Base-by-base conservation (phyloP, 92 coral and sea anemone genomes). In the Isaurus tuberculatus region DNA sequence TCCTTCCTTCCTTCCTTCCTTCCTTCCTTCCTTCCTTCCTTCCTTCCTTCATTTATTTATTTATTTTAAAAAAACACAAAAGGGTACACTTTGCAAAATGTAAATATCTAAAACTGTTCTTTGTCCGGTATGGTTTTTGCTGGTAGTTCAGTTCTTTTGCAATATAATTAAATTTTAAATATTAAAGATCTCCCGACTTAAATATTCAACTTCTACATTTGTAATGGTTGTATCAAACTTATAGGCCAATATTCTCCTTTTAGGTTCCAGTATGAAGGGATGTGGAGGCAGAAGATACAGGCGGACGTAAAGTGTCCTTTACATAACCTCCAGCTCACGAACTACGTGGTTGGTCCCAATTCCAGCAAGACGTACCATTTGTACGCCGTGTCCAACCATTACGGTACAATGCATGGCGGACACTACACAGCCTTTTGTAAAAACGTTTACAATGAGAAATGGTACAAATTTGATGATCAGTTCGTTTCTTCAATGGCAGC, bases 341-440 rank as follows among this genome's bases (percentile, higher is more conserved):
- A 37, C 16, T 85, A 80, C 74, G 94, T 94, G n/a, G 80, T 86
- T 42, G 98, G 98, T n/a, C 95, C 97, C 22, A 78, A 79, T 17
- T 31, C 83, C 55, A 29, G 67, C 69, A 51, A 65, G 37, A 8
- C 83, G 5, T 95, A 93, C 88, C 72, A 89, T 36, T 82, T 95
- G 68, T 89, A 90, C 65, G 95, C 92, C 0, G 98, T 95, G 15
- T 95, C 98, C 25, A 95, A 95, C 72, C 98, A 95, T 71, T 95
- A 94, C 37, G 98, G 98, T 26, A 94, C 98, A 5, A 95, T 95
- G 98, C 98, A 94, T 64, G 95, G 98, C n/a, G 98, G 98, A 5
- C 98, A 95, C 77, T 95, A 95, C 82, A 95, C 98, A 8, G 98
- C 98, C 42, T 95, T 94, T 79, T 92, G 94, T 86, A 83, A 83